phyloP scores from a whole-genome alignment of 2,113 vertebrate species.

The Uropsilus gracilis region DNA sequence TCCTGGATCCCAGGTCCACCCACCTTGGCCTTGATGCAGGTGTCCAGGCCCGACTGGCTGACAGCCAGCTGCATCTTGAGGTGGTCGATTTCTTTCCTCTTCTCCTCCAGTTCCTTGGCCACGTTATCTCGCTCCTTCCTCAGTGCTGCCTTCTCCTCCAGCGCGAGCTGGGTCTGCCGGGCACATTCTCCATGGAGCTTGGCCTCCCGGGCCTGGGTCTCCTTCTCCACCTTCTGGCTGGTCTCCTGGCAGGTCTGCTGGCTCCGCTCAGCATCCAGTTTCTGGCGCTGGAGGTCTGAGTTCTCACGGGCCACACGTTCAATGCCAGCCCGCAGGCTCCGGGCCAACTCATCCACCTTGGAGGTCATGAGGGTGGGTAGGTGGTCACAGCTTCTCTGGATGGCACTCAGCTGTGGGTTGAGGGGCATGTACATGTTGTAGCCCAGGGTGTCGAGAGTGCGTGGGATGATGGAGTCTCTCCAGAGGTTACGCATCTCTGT shows the following conservation, averaged over 20 bases:
- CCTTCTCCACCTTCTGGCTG: background rate
- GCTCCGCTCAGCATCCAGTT: background rate
- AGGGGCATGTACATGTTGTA: rapidly evolving
- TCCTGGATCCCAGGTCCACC: rapidly evolving
- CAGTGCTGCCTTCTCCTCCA: conserved; percentile 59
- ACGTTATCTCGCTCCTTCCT: conserved; percentile 39
- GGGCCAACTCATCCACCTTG: conserved; percentile 66
- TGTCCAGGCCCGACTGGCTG: background rate
- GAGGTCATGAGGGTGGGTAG: background rate
- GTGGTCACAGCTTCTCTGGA: conserved; percentile 14
- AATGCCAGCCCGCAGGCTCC: background rate
- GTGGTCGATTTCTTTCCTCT: background rate
- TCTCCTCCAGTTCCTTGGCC: conserved; percentile 53
- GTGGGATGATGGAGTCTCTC: conserved; percentile 47
- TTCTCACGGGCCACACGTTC: conserved; percentile 63
- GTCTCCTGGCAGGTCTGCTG: background rate
- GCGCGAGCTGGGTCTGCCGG: conserved; percentile 41
- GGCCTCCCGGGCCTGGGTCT: conserved; percentile 43
- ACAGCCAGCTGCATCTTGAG: conserved; percentile 8
- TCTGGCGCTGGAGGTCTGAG: conserved; percentile 61
- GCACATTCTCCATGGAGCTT: conserved; percentile 22
- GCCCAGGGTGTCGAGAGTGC: background rate
- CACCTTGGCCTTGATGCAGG: conserved; percentile 76
- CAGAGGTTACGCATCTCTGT: background rate
- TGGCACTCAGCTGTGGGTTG: rapidly evolving